Evolutionary conservation across 1,140 invertebrate genomes (phyloP), one percentile per base, ranked within the genome.

Genomic region (Cherax quadricarinatus): DNA sequence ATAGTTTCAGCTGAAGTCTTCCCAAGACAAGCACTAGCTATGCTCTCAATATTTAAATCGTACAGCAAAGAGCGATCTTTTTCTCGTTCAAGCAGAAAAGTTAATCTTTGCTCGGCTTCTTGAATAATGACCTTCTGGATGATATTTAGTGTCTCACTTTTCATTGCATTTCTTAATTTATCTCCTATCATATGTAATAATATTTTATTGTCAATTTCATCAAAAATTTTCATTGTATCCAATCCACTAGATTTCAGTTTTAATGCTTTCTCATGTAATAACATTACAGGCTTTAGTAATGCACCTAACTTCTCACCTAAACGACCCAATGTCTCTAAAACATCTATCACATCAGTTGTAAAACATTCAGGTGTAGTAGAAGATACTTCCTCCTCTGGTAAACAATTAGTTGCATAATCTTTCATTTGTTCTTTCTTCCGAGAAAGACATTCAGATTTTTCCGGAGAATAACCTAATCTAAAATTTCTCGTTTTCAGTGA

Each of bases 71-170:
- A 53, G 10, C 75, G 73, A 14, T 88, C 73, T 48, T 79, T 79
- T 18, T 88, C 73, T 10, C 41, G 16, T 21, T 79, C 75, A 18
- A 88, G 86, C 9, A 88, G 53, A 10, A 60, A 2, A 9, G 30
- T 79, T 21, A 88, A 75, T 30, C 75, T 78, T 53, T 88, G 73
- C 24, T 62, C 51, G 7, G 75, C 86, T 60, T 80, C 86, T 75
- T 88, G 51, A 24, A 88, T 48, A 51, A 88, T 88, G 73, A 41
- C 75, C 51, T 88, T 88, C 66, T 88, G 75, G 57, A 88, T 88
- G 51, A 88, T 62, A 49, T 24, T 80, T 2, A 88, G n/a, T 4
- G 21, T 41, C 1, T 73, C 75, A 10, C 75, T 75, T 57, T 88
- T 79, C 75, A 80, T 21, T n/a, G 75, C 57, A 57, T 51, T 18